These are phyloP conservation scores for Yasuhikotakia modesta DNA, from an alignment of 2,797 vertebrate species.

Conservation along the genomic window DNA sequence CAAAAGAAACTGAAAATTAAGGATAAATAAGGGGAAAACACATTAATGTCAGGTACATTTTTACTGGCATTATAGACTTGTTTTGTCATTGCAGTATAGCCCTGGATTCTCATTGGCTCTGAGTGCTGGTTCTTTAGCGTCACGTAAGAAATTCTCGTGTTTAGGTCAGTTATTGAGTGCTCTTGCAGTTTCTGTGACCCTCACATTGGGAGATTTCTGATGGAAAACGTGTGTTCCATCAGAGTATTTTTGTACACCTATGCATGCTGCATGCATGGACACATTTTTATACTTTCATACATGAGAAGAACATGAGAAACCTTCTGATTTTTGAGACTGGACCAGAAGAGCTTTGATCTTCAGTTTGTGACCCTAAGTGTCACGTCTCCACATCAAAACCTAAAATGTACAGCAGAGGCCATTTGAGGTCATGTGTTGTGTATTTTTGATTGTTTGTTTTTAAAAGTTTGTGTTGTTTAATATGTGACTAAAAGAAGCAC, in stretches of 20 bases:
- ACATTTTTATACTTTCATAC: constrained; percentile 68
- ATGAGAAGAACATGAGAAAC: constrained; percentile 47
- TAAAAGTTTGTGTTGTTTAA: constrained; percentile 47
- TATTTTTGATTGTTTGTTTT: constrained; percentile 24
- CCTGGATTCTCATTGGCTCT: constrained; percentile 37
- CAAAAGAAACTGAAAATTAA: constrained; percentile 37
- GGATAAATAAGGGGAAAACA: constrained; percentile 25
- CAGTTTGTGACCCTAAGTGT: constrained; percentile 26
- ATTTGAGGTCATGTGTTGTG: constrained; percentile 41
- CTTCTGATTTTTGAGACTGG: constrained; percentile 57
- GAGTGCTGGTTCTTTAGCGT: constrained; percentile 23
- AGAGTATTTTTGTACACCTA: constrained; percentile 70
- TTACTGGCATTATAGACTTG: constrained; percentile 1
- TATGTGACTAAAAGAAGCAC: constrained; percentile 46
- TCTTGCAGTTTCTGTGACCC: constrained; percentile 32
- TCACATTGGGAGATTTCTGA: constrained; percentile 7
- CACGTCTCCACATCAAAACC: constrained; percentile 9
- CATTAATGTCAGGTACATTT: constrained; percentile 13
- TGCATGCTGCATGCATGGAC: constrained; percentile 82
- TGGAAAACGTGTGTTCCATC: not conserved
- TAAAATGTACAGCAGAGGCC: constrained; percentile 35
- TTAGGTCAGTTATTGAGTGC: constrained; percentile 18
- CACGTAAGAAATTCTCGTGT: not conserved
- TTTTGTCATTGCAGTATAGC: constrained; percentile 37
- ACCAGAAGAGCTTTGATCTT: constrained; percentile 56